A percentile compares a stretch with the other conserved stretches of the same genome.
These are phyloP conservation scores for Falco concolor DNA, from an alignment of 2,797 vertebrate species.

Conservation along the genomic window DNA sequence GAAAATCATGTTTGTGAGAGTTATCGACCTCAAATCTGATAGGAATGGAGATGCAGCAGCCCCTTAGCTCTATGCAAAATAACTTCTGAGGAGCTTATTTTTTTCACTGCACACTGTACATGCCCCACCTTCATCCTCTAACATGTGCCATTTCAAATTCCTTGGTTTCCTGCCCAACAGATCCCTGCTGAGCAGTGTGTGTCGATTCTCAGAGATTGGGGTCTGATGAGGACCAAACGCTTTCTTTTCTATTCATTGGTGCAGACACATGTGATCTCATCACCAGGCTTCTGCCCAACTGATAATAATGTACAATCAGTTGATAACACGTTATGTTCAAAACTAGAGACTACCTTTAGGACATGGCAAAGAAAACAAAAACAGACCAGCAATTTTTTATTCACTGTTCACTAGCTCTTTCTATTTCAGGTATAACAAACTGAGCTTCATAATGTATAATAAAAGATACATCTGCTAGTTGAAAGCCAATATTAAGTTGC, in stretches of 20 bases:
- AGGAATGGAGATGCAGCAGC: neutral
- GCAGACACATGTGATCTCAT: neutral
- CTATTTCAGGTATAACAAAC: neutral
- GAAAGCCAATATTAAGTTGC: neutral
- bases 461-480: neutral
- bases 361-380: neutral
- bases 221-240: neutral
- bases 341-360: neutral
- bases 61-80: neutral
- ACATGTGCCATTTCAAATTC: neutral
- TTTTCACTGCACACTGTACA: neutral
- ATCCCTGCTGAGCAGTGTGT: neutral
- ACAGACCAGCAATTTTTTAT: neutral
- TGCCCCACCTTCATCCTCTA: neutral
- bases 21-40: neutral
- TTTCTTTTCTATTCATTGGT: neutral
- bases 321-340: neutral
- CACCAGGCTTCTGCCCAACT: neutral
- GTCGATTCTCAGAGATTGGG: accelerated
- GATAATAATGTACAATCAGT: neutral
- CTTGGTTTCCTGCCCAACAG: neutral
- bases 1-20: neutral
- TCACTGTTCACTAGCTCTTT: neutral
- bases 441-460: neutral
- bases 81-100: neutral